phyloP scores from a whole-genome alignment of 2,888 invertebrate species.

The Lasioglossum vierecki region DNA sequence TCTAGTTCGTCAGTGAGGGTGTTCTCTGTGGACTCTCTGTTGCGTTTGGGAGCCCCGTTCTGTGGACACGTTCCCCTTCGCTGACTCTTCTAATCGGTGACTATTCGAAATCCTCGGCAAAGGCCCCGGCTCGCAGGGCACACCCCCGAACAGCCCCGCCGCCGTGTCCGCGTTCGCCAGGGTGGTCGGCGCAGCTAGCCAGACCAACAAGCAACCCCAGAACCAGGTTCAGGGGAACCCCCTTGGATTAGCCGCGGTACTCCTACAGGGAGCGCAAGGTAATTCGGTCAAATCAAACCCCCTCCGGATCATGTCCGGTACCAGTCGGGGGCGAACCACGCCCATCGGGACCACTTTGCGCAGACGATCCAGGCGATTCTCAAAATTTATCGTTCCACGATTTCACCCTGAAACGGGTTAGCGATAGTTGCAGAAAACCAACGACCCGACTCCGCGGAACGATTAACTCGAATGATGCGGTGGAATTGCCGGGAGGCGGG shows the following conservation, averaged over 20 bases:
- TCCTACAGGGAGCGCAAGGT: constrained; percentile 84
- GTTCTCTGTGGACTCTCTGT: constrained; percentile 40
- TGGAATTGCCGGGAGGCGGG: neutral
- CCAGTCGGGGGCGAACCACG: neutral
- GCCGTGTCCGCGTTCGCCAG: constrained; percentile 80
- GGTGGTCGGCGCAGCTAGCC: constrained; percentile 77
- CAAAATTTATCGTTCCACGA: neutral
- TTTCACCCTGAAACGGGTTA: neutral
- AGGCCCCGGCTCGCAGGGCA: constrained; percentile 80
- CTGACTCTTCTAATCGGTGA: constrained; percentile 45
- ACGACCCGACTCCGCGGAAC: no score
- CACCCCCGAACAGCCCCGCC: constrained; percentile 81
- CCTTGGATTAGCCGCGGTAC: constrained; percentile 82
- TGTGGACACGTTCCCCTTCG: constrained; percentile 3
- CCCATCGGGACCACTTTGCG: neutral
- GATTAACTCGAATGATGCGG: neutral
- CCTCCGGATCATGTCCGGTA: neutral
- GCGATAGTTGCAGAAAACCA: neutral
- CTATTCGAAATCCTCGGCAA: constrained; percentile 62
- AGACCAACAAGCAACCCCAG: constrained; percentile 62
- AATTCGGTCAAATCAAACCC: constrained; percentile 60
- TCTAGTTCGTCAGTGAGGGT: constrained; percentile 39
- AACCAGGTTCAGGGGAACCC: constrained; percentile 75
- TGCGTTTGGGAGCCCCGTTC: constrained; percentile 13
- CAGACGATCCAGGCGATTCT: neutral